Evolutionary conservation across 2,113 vertebrate species (phyloP), one percentile per base, ranked within the genome.

Genomic region (Platichthys flesus): DNA sequence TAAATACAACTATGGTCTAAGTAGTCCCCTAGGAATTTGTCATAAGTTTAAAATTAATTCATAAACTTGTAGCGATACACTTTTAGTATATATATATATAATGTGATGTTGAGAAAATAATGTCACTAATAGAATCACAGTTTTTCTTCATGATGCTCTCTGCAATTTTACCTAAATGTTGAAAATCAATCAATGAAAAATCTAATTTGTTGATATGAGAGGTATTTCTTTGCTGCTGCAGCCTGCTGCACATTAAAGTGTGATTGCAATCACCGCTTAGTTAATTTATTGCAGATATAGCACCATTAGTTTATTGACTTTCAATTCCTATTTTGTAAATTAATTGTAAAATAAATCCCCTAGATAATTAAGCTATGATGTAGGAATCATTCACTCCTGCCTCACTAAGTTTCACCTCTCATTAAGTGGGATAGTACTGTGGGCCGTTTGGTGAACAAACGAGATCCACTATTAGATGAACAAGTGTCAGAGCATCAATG

Each of bases 401-500:
- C 21, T 67, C 3, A 0, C 54, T 23, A 10, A 10, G 56, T n/a
- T 23, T 47, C 57, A 12, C 42, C 9, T 9, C n/a, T 24, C 12
- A 16, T 56, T 2, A 66, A 54, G 45, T 54, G 51, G 51, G 51
- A 49, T 54, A 71, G 20, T 21, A 18, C 13, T 45, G 23, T 35
- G 37, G 23, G 23, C 59, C 64, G 66, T 78, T 78, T 76, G 56
- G 49, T 67, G 68, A 86, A 82, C 71, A 65, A 82, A 78, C 13
- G 45, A 82, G 69, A 82, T 49, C 61, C 76, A 72, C 60, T 64
- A 52, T 54, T 79, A 78, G 86, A 79, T 71, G 76, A 86, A 75
- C 75, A 85, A 79, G 78, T 87, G 85, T 87, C 67, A 84, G 78
- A 71, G 70, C 83, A 91, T 87, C 83, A 86, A 37, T 84, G 69